Evolutionary conservation across 2,113 vertebrate species (phyloP), one percentile per base, ranked within the genome.

Genomic region (Coptodon bakossiorum): DNA sequence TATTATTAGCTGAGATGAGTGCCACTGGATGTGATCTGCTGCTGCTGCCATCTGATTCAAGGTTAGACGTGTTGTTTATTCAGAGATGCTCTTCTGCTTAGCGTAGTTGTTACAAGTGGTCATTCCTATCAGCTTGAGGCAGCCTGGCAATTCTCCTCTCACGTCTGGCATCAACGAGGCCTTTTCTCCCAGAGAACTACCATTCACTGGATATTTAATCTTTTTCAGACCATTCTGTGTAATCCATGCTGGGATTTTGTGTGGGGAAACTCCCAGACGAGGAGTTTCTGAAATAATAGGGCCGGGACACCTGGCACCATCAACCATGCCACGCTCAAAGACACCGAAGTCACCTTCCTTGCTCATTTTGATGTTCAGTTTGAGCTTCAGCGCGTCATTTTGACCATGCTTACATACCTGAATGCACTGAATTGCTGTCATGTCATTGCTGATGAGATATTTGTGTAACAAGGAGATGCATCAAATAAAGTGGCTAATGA

Each of bases 381-480:
- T 73, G 63, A 40, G 14, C 38, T 16, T 16, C 66, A 73, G n/a
- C 0, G 1, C 0, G 1, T 45, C 7, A 0, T 71, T 43, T 71
- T 45, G 38, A 71, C 66, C n/a, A 43, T 24, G 12, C 38, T 40
- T 71, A 27, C 38, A 10, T 45, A 24, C 22, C 8, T 2, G 22
- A 27, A 45, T 9, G 38, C 8, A 45, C 1, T 73, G 66, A 45
- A 43, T 27, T 10, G 38, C 7, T 43, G 38, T 2, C n/a, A 43
- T 43, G 36, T 0, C 36, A 16, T 71, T 43, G 36, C 12, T 43
- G 66, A 71, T 43, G 8, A 16, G 0, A 43, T 43, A 71, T 71
- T 71, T 71, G 38, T 45, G 1, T 73, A 45, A 73, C 38, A 45
- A 45, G 68, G 0, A 71, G 38, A 7, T 4, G 22, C 9, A 73